Evolutionary conservation across 2,797 vertebrate species (phyloP), one percentile per base, ranked within the genome.

Genomic region (Ispidina picta): DNA sequence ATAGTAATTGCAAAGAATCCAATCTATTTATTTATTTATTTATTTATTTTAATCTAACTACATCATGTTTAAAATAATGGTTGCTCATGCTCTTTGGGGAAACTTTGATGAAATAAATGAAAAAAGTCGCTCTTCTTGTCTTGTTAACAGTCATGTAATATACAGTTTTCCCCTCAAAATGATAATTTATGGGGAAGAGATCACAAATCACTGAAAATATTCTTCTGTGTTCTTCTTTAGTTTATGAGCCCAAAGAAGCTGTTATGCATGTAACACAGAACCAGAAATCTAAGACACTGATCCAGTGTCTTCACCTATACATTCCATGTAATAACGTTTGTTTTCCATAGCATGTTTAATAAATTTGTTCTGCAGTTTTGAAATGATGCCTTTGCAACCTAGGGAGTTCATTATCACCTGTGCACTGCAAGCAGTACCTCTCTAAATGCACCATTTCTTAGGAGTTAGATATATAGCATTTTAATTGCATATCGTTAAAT

Each of bases 401-500:
- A 16, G 58, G 43, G 78, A 75, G 65, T 86, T 92, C 62, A 49
- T 86, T 68, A 88, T 49, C 88, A 83, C 86, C 81, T 93, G 46
- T 43, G 84, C 29, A 5, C 37, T 77, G 60, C 23, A 74, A 69
- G 54, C 7, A 59, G 35, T 23, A 60, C 31, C 43, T 74, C 69
- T 74, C 58, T 33, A 76, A 89, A 51, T 16, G 18, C 78, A 59
- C 62, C 20, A 31, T 55, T 86, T 73, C 83, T 77, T 25, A 55
- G 78, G 58, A 77, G 68, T 28, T 69, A 62, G 81, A 65, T 71
- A 71, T 0, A 58, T 21, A 70, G 39, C n/a, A 46, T 20, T 92
- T 88, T 92, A 94, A 94, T 75, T 85, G 62, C 33, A 6, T 23
- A 19, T 72, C 51, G 20, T 84, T 91, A 90, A 86, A 70, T 43